Evolutionary conservation across 1,140 invertebrate species (phyloP).

Genomic region (Eumeta japonica): DNA sequence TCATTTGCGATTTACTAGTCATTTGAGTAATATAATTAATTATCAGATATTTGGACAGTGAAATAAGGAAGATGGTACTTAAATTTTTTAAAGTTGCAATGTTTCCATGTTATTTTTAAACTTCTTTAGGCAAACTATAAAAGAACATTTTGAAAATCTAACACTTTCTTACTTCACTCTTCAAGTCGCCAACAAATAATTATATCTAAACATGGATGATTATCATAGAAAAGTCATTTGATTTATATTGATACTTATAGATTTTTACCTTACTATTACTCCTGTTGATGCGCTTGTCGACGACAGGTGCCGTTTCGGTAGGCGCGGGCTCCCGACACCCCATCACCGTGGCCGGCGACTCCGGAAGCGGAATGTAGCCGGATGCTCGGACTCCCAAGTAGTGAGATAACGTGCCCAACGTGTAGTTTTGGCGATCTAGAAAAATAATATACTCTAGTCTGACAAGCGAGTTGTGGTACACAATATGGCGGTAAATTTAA

Average conservation of each 20-base stretch:
- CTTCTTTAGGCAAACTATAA: conserved; percentile 1
- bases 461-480: conserved; percentile 11
- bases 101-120: neutral
- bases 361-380: conserved; percentile 87
- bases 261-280: neutral
- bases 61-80: too few relatives aligned
- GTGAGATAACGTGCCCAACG: conserved; percentile 94
- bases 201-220: neutral
- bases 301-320: conserved; percentile 19
- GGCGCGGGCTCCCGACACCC: conserved; percentile 77
- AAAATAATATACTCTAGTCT: too few relatives aligned
- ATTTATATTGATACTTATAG: neutral
- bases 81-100: too few relatives aligned
- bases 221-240: neutral
- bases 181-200: neutral
- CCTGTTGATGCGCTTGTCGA: too few relatives aligned
- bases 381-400: conserved; percentile 82
- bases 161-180: neutral
- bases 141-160: too few relatives aligned
- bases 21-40: too few relatives aligned
- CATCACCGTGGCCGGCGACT: conserved; percentile 77
- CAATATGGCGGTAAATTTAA: conserved; percentile 1
- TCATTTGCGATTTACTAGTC: too few relatives aligned
- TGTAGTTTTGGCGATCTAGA: conserved; percentile 80
- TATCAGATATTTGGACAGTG: too few relatives aligned